Evolutionary conservation across 2,113 vertebrate genomes (phyloP), one percentile per base, ranked within the genome.

Genomic region (Actenoides hombroni): DNA sequence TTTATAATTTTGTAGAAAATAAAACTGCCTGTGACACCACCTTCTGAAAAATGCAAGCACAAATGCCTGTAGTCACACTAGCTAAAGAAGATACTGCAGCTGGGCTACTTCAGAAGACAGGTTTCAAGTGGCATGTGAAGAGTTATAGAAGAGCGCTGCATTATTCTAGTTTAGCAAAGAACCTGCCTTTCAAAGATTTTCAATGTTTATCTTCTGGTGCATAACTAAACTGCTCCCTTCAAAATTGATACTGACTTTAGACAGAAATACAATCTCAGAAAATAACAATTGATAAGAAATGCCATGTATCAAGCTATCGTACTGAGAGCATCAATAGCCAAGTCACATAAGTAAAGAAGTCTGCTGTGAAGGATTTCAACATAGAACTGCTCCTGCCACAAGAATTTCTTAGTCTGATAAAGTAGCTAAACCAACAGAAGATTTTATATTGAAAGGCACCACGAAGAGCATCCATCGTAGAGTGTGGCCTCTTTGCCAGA

Each of bases 151-250:
- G 77, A 95, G 29, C 24, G 57, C 28, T 46, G n/a, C 31, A 53
- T 93, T 86, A 57, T 65, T 88, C 54, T 54, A 40, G 21, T 80
- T 69, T 59, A 88, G 67, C 19, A 93, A 93, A 92, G 79, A 77
- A 90, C 10, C 31, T 59, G n/a, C 31, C 31, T 95, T 77, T 80
- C 76, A 92, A 63, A 90, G 28, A 59, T 59, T 65, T 82, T 92
- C 42, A 78, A 31, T 71, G 39, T 73, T 94, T 83, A 77, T 75
- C 31, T 74, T 74, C 49, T 75, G 59, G 13, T 70, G 56, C 71
- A 94, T 92, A 95, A 92, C 48, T 92, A 90, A 94, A 94, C 61
- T 59, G 13, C 16, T 89, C 16, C 39, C 44, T 71, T 92, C 79
- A 88, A 81, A 90, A 78, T 11, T 48, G 68, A 67, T 84, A 77